phyloP scores from a whole-genome alignment of 2,797 vertebrate species.

The Gymnocypris eckloni region DNA sequence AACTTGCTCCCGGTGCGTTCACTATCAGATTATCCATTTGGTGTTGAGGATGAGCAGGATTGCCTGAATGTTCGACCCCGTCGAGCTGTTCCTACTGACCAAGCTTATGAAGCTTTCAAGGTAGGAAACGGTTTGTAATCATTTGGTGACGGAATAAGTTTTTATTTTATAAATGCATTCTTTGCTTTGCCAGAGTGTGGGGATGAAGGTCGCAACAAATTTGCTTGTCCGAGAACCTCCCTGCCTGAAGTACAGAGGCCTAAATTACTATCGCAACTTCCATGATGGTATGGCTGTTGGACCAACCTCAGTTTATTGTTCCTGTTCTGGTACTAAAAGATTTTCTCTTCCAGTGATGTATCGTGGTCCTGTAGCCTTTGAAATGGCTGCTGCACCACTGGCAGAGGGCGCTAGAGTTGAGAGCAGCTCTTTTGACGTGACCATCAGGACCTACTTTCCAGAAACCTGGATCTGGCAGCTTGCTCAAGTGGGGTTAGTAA shows the following conservation, averaged over 20 bases:
- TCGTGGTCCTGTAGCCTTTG: no score
- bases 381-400: no score
- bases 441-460: not conserved
- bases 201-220: conserved; percentile 75
- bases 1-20: conserved; percentile 16
- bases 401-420: accelerated
- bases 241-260: conserved; percentile 65
- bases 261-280: conserved; percentile 49
- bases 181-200: conserved; percentile 60
- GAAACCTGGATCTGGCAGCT: conserved; percentile 25
- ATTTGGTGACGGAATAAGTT: not conserved
- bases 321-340: no score
- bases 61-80: conserved; percentile 35
- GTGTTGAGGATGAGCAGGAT: conserved; percentile 16
- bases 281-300: not conserved
- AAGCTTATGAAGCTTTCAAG: conserved; percentile 45
- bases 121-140: not conserved
- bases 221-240: conserved; percentile 58
- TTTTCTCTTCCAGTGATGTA: not conserved
- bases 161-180: not conserved
- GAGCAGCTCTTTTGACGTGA: not conserved
- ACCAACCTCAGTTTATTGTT: no score
- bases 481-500: not conserved
- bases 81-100: not conserved
- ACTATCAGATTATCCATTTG: not conserved